Percentiles rank a stretch among this genome's conserved stretches.
These are phyloP conservation scores for Plebejus anna DNA, from an alignment of 2,888 invertebrate species.

Conservation along the genomic window DNA sequence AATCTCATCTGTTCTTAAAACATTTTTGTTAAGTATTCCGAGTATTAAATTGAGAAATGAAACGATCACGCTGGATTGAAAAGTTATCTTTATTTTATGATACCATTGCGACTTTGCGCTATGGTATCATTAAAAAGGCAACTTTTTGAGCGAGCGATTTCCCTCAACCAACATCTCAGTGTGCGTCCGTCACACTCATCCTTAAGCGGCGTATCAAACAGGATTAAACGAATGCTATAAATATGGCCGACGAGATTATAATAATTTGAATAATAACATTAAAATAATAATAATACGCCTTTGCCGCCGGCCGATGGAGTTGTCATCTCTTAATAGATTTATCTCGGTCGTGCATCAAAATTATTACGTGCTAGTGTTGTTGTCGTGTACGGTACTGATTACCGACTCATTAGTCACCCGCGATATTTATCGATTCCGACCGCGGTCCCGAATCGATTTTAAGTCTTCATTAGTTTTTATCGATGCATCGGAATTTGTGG, in stretches of 20 bases:
- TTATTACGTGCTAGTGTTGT: conserved; percentile 54
- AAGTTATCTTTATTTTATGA: no score
- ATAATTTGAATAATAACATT: conserved; percentile 77
- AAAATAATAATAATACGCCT: conserved; percentile 68
- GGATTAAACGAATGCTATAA: conserved; percentile 69
- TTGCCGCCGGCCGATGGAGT: conserved; percentile 56
- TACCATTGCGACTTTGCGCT: no score
- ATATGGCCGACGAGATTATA: conserved; percentile 71
- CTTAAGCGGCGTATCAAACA: conserved; percentile 72
- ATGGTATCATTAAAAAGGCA: neutral
- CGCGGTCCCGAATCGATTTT: conserved; percentile 34
- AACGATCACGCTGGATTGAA: no score
- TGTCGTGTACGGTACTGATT: conserved; percentile 48
- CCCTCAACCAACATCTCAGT: conserved; percentile 31
- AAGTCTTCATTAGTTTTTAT: conserved; percentile 34
- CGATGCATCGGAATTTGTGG: conserved; percentile 26
- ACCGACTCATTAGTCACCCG: conserved; percentile 61
- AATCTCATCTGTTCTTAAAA: no score
- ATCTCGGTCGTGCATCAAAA: conserved; percentile 60
- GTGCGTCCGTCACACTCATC: conserved; percentile 42
- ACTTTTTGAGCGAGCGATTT: neutral
- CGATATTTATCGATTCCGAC: conserved; percentile 45
- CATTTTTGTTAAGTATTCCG: no score
- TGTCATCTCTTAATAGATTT: conserved; percentile 72
- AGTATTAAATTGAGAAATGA: no score